Conservation (phyloP, 2,888 invertebrate species). For the Apotomis turbidana region DNA sequence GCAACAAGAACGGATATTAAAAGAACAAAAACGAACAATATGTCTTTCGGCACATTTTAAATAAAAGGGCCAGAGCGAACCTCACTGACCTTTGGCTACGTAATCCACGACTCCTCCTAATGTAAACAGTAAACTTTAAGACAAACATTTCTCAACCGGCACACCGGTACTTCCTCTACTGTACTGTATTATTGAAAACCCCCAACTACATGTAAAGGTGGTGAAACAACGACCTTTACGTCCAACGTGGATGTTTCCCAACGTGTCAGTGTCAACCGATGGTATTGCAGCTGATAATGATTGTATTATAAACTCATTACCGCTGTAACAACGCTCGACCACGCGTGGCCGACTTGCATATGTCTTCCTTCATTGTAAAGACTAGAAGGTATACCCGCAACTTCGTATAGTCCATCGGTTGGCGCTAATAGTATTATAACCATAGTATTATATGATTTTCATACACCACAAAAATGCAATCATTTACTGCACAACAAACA, state of each 20-base stretch:
- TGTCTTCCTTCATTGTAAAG: constrained; percentile 10
- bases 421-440: too few species aligned
- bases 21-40: too few species aligned
- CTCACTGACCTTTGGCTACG: too few species aligned
- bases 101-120: too few species aligned
- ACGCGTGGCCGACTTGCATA: constrained; percentile 44
- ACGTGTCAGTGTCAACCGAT: constrained; percentile 34
- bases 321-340: constrained; percentile 45
- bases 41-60: too few species aligned
- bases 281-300: constrained; percentile 48
- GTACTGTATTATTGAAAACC: constrained; percentile 3
- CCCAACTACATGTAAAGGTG: background rate
- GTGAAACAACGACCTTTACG: constrained; percentile 18
- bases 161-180: background rate
- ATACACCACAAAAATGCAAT: too few species aligned
- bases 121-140: too few species aligned
- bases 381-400: background rate
- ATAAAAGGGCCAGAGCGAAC: too few species aligned
- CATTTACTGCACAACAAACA: too few species aligned
- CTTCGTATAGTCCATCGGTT: too few species aligned
- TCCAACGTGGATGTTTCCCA: constrained; percentile 24
- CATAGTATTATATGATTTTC: too few species aligned
- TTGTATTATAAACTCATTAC: constrained; percentile 22
- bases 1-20: too few species aligned
- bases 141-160: constrained; percentile 9